Percentiles rank a stretch among this genome's conserved stretches.
These are phyloP conservation scores for Globodera rostochiensis DNA, from an alignment of 1,140 invertebrate genomes.

Conservation along the genomic window DNA sequence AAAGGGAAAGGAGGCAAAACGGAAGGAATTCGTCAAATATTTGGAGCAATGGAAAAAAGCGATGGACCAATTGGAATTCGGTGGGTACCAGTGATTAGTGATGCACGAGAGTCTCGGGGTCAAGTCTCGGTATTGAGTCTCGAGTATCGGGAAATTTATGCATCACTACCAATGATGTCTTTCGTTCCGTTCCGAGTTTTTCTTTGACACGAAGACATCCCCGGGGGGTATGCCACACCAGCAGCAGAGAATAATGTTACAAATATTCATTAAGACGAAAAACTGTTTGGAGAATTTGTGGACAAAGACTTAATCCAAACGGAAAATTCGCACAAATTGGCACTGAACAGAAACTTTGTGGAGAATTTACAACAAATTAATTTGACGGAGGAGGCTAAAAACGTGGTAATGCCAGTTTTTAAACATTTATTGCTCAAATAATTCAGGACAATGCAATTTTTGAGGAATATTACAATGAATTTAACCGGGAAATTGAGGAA, in stretches of 20 bases:
- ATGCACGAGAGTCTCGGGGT: too few relatives aligned
- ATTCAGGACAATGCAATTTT: neutral
- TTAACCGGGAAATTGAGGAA: neutral
- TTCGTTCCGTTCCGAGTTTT: too few relatives aligned
- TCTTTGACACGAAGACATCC: too few relatives aligned
- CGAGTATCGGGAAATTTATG: too few relatives aligned
- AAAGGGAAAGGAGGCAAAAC: neutral
- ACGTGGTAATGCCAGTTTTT: neutral
- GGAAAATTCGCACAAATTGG: neutral
- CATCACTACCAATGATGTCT: too few relatives aligned
- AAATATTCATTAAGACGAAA: neutral
- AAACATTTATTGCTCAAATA: too few relatives aligned
- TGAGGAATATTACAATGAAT: neutral
- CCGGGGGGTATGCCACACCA: too few relatives aligned
- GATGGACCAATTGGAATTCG: neutral
- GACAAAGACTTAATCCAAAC: neutral
- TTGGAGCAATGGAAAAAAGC: neutral
- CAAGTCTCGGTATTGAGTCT: too few relatives aligned
- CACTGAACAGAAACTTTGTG: neutral
- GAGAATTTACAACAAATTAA: slow-evolving; percentile 1
- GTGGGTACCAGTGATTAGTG: neutral
- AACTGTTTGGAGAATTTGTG: neutral
- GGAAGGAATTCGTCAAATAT: neutral
- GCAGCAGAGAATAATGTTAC: neutral
- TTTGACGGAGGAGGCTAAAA: neutral